Conservation (phyloP, 2,888 invertebrate species). For the Allolobophora icterica region DNA sequence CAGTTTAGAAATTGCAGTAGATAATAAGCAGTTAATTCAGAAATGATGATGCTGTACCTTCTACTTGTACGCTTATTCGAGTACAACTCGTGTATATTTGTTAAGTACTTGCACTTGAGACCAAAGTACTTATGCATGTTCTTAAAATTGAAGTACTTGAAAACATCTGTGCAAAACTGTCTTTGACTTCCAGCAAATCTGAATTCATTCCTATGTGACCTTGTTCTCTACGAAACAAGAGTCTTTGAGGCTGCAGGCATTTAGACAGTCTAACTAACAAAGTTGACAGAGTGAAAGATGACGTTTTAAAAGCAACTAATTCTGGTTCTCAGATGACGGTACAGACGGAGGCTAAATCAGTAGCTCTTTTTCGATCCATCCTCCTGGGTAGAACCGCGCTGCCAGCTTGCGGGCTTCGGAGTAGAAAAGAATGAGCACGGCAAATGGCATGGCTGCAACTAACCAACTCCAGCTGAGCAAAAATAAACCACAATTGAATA, state of each 20-base stretch:
- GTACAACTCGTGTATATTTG: no score
- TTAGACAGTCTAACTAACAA: no score
- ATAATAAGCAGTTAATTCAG: no score
- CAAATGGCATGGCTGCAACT: constrained; percentile 30
- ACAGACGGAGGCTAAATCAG: not conserved
- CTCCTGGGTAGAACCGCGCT: constrained; percentile 30
- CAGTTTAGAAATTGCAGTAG: no score
- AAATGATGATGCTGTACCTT: no score
- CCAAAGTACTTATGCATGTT: no score
- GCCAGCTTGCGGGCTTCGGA: constrained; percentile 27
- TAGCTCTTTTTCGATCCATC: constrained; percentile 34
- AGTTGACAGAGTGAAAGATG: no score
- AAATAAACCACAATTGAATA: not conserved
- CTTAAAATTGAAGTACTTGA: no score
- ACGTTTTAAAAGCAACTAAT: no score
- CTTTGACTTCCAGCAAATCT: not conserved
- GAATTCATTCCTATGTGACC: not conserved
- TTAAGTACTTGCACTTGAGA: no score
- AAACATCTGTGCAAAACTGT: not conserved
- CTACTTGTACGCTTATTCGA: no score
- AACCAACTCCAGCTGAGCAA: constrained; percentile 34
- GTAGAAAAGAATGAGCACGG: constrained; percentile 25
- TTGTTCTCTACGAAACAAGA: not conserved
- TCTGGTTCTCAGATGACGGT: not conserved
- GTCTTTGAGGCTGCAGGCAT: not conserved